Percentiles rank a stretch among this genome's conserved stretches.
Evolutionary conservation across 1,140 invertebrate genomes (phyloP).

Genomic region (Protaetia brevitarsis): DNA sequence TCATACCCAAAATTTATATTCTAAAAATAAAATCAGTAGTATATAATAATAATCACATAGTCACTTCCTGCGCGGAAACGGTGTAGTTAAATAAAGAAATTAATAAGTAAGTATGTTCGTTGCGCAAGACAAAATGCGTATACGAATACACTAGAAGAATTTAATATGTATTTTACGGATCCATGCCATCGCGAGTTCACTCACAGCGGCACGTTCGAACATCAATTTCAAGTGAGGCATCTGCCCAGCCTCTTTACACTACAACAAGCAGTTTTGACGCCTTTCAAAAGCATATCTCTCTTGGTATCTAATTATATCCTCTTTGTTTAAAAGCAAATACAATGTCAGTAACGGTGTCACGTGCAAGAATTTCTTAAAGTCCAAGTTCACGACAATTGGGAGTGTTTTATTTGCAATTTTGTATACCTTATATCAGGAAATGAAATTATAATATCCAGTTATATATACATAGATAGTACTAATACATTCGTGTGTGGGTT

Average conservation of each 20-base stretch:
- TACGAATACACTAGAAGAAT: background rate
- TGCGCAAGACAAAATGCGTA: background rate
- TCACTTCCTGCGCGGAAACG: too few species aligned
- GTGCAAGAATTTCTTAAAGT: background rate
- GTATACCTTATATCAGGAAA: background rate
- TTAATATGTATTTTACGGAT: background rate
- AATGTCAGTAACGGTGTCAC: background rate
- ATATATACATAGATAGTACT: background rate
- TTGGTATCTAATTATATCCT: background rate
- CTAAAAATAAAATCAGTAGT: too few species aligned
- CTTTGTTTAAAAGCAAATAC: background rate
- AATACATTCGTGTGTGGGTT: too few species aligned
- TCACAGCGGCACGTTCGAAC: background rate
- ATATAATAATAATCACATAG: too few species aligned
- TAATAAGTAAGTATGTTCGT: background rate
- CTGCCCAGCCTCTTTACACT: background rate
- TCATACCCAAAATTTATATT: too few species aligned
- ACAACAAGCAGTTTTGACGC: background rate
- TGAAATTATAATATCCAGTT: background rate
- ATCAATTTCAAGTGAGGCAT: background rate
- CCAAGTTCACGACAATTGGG: background rate
- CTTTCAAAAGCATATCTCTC: background rate
- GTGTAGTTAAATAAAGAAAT: slow-evolving; percentile 4
- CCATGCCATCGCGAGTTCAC: background rate
- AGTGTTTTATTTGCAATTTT: slow-evolving; percentile 6